A percentile compares a stretch with the other conserved stretches of the same genome.
Evolutionary conservation across 2,113 vertebrate genomes (phyloP).

Genomic region (Epinephelus fuscoguttatus): DNA sequence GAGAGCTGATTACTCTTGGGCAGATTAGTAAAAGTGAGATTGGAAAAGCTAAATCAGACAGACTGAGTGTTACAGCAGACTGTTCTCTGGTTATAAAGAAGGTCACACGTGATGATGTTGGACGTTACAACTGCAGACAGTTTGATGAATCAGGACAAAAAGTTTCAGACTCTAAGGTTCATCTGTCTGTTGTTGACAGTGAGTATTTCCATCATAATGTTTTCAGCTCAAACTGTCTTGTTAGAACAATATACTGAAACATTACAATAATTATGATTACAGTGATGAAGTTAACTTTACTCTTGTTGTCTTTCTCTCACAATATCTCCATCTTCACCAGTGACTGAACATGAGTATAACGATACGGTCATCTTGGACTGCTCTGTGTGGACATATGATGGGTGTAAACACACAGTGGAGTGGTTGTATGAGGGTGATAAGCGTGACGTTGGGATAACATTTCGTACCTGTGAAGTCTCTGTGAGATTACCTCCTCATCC

Average conservation of each 20-base stretch:
- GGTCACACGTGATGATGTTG: no score
- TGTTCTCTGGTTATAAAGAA: no score
- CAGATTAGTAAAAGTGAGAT: neutral
- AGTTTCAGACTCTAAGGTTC: no score
- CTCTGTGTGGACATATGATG: neutral
- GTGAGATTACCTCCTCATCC: neutral
- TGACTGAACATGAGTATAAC: neutral
- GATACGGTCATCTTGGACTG: neutral
- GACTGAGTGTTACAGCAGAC: no score
- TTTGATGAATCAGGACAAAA: no score
- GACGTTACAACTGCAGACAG: no score
- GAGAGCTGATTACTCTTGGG: rapidly evolving
- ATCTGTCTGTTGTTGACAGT: neutral
- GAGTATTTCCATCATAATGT: neutral
- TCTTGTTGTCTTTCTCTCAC: no score
- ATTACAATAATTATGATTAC: no score
- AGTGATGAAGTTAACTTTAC: no score
- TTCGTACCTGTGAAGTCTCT: rapidly evolving
- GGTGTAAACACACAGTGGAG: neutral
- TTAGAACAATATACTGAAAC: no score
- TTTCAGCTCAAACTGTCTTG: no score
- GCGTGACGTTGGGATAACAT: rapidly evolving
- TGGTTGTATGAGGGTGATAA: neutral
- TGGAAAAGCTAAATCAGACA: neutral
- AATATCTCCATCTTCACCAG: no score